Base-by-base conservation (phyloP, 1,140 invertebrate species). In the Reticulitermes speratus region DNA sequence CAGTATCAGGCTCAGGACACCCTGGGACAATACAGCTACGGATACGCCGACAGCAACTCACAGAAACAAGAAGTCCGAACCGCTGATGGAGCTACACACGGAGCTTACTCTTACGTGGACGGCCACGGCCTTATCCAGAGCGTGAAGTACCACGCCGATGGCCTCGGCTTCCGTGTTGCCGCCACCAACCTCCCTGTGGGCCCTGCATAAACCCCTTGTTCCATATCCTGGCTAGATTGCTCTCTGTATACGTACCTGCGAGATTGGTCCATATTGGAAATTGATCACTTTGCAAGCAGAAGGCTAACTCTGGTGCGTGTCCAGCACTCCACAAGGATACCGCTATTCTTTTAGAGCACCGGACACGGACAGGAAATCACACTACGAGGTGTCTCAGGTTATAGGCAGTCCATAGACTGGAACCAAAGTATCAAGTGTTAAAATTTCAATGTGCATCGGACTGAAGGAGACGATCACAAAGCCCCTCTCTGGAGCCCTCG, bases 1-100 rank as follows among this genome's bases (percentile, higher is more conserved):
- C 91, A 93, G 85, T 91, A 91, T 88, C 93, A 95, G 89, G 92
- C 93, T 59, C 94, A 95, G 90, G 94, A 95, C 88, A 93, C 92
- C 5, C 90, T 93, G 52, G 94, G 94, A 5, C 93, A 93, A 88
- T 93, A 93, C 88, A 84, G 65, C 85, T 90, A 89, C 83, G 89
- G 89, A 12, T 90, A 89, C 85, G 86, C 86, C 59, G 89, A 88
- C 84, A 88, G 87, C 75, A 84, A 85, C 83, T 88, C 88, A 75
- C 83, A 87, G 84, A 89, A 89, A 85, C 82, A 87, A 32, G 89
- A 90, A 86, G 83, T 69, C 3, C 65, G 86, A 44, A 48, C 84
- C 69, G 82, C 75, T 55, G 87, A 87, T 84, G 85, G 65, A n/a
- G 38, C 30, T 23, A 84, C 55, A 12, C 59, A 65, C 23, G 89